A percentile compares a stretch with the other conserved stretches of the same genome.
Conservation (phyloP, 2,113 vertebrate genomes). For the Panthera tigris region DNA sequence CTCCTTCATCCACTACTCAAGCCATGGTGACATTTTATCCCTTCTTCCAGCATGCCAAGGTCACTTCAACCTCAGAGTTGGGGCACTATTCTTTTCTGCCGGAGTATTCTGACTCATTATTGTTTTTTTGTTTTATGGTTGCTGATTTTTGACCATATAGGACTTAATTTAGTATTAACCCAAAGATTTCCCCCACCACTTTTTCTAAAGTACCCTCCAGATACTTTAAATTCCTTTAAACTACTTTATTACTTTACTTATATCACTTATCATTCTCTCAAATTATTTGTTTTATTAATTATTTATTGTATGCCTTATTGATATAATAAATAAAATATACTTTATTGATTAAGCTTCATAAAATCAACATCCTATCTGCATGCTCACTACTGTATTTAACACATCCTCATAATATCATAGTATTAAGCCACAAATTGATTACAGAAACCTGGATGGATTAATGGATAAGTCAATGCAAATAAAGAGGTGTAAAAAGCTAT, state of each 20-base stretch:
- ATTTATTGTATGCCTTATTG: not conserved
- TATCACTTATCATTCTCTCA: not conserved
- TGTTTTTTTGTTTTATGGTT: not conserved
- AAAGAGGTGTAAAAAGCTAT: not conserved
- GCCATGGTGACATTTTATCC: accelerated
- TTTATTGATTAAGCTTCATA: not conserved
- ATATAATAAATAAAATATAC: not conserved
- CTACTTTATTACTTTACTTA: not conserved
- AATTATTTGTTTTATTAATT: not conserved
- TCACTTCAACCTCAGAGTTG: not conserved
- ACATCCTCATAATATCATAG: not conserved
- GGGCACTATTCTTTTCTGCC: not conserved
- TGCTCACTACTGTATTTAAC: not conserved
- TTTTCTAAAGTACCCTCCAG: not conserved
- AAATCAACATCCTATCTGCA: not conserved
- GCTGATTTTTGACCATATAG: not conserved
- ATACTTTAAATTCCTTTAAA: not conserved
- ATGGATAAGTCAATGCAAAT: not conserved
- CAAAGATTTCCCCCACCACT: not conserved
- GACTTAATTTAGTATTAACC: not conserved
- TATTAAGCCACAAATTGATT: not conserved
- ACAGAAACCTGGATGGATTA: not conserved
- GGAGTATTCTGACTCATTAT: not conserved
- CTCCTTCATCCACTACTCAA: accelerated
- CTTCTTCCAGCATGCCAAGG: not conserved